Conservation (phyloP, 2,797 vertebrate genomes). For the Tamandua tetradactyla region DNA sequence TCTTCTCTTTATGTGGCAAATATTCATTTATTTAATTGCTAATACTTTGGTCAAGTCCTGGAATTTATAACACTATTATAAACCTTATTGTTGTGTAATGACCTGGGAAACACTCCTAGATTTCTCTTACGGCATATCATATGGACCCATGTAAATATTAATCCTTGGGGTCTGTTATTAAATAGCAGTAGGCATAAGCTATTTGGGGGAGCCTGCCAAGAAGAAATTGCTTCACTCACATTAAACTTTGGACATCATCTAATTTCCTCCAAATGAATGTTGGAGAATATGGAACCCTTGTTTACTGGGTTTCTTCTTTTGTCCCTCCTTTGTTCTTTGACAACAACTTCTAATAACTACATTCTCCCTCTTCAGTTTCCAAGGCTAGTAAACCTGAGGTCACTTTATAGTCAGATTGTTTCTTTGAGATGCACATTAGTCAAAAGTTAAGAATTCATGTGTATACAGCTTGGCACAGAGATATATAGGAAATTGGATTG, state of each 20-base stretch:
- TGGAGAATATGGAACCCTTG: background rate
- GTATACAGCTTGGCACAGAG: background rate
- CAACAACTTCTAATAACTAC: conserved; percentile 45
- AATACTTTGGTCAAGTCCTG: background rate
- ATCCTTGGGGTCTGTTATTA: background rate
- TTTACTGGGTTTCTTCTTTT: background rate
- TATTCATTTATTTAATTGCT: background rate
- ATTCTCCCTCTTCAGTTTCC: conserved; percentile 14
- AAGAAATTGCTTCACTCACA: background rate
- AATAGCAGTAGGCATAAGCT: background rate
- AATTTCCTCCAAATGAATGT: conserved; percentile 1
- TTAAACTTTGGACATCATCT: conserved; percentile 3
- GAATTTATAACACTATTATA: background rate
- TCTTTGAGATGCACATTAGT: conserved; percentile 40
- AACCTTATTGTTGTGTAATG: background rate
- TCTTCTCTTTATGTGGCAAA: background rate
- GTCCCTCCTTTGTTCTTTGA: conserved; percentile 44
- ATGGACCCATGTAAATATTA: background rate
- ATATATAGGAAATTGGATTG: background rate
- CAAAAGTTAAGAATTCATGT: conserved; percentile 17
- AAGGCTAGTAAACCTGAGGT: conserved; percentile 37
- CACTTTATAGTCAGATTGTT: conserved; percentile 29
- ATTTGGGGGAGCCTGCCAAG: background rate
- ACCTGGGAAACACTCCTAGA: background rate
- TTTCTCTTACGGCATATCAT: background rate